Evolutionary conservation across 2,888 invertebrate genomes (phyloP).

Genomic region (Latheticus oryzae): DNA sequence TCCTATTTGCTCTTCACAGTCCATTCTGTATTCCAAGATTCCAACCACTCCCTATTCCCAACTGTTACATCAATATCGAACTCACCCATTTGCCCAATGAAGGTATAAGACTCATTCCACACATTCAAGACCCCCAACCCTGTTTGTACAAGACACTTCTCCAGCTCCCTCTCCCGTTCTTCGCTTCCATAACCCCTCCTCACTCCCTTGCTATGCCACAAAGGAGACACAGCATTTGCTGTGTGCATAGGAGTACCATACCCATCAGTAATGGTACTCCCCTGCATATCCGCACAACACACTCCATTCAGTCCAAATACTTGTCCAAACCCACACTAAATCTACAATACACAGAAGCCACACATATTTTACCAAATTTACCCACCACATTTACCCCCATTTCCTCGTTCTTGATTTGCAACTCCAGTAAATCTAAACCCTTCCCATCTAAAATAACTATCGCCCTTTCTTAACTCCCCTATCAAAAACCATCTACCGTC

Average conservation of each 20-base stretch:
- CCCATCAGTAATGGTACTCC: too few species aligned
- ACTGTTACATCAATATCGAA: neutral
- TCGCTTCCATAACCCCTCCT: slow-evolving; percentile 34
- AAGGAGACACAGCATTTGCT: slow-evolving; percentile 46
- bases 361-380: slow-evolving; percentile 9
- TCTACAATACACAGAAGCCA: slow-evolving; percentile 46
- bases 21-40: neutral
- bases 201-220: slow-evolving; percentile 44
- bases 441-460: neutral
- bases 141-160: neutral
- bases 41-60: neutral
- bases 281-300: too few species aligned
- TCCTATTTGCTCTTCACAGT: neutral
- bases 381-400: neutral
- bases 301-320: too few species aligned
- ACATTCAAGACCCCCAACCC: neutral
- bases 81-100: neutral
- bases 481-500: neutral
- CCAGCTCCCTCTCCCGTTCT: neutral
- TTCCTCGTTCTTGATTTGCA: neutral
- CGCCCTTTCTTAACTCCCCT: neutral
- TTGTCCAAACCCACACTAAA: slow-evolving; percentile 2
- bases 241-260: neutral
- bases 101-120: neutral
- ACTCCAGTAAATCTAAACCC: neutral